A percentile compares a stretch with the other conserved stretches of the same genome.
These are phyloP conservation scores for Ennomos fuscantarius DNA, from an alignment of 2,888 invertebrate species.

Conservation along the genomic window DNA sequence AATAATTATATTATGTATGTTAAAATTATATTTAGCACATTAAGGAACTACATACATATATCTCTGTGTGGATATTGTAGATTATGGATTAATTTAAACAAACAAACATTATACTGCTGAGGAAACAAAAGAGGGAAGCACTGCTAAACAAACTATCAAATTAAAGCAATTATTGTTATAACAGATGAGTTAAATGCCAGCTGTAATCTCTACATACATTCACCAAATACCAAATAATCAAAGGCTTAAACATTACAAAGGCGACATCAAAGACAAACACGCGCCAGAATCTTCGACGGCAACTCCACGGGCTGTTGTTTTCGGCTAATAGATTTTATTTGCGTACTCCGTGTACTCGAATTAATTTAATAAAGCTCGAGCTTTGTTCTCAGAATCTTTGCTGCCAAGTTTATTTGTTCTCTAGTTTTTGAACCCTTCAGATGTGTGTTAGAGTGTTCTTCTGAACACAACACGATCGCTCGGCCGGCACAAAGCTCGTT, in stretches of 20 bases:
- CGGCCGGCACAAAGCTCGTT: slow-evolving; percentile 2
- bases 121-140: too few relatives aligned
- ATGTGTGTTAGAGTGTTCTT: slow-evolving; percentile 37
- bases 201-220: slow-evolving; percentile 3
- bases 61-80: too few relatives aligned
- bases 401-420: slow-evolving; percentile 29
- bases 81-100: too few relatives aligned
- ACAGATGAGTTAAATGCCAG: neutral
- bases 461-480: slow-evolving; percentile 28
- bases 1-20: too few relatives aligned
- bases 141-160: slow-evolving; percentile 6
- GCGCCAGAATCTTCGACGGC: slow-evolving; percentile 11
- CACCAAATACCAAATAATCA: slow-evolving; percentile 15
- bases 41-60: too few relatives aligned
- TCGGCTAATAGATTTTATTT: slow-evolving; percentile 26
- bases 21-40: too few relatives aligned
- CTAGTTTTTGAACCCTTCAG: slow-evolving; percentile 24
- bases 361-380: slow-evolving; percentile 28
- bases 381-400: slow-evolving; percentile 26
- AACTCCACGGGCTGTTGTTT: slow-evolving; percentile 22
- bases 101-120: too few relatives aligned
- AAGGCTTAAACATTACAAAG: slow-evolving; percentile 21
- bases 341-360: slow-evolving; percentile 21
- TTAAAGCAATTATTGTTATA: too few relatives aligned
- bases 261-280: slow-evolving; percentile 26